Evolutionary conservation across 2,888 invertebrate genomes (phyloP).

Genomic region (Apamea anceps): DNA sequence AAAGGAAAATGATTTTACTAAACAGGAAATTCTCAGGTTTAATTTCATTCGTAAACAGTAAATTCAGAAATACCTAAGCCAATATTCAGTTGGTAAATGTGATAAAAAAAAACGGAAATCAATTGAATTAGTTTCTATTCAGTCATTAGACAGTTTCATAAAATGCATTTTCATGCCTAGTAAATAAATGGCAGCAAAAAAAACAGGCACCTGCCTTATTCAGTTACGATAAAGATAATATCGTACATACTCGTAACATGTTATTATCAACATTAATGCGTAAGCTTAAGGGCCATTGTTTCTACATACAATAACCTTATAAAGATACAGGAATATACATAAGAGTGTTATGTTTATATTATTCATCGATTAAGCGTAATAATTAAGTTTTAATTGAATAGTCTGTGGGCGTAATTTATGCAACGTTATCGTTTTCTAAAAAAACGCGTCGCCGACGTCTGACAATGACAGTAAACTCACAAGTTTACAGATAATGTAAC

Average conservation of each 20-base stretch:
- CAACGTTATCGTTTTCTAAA: slow-evolving; percentile 31
- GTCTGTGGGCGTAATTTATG: slow-evolving; percentile 40
- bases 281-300: slow-evolving; percentile 23
- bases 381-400: slow-evolving; percentile 50
- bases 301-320: slow-evolving; percentile 16
- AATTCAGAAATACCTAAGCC: not conserved
- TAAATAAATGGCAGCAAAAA: slow-evolving; percentile 23
- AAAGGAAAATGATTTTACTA: slow-evolving; percentile 32
- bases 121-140: not conserved
- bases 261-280: slow-evolving; percentile 4
- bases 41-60: not conserved
- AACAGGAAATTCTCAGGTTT: not conserved
- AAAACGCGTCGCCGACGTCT: slow-evolving; percentile 17
- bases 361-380: slow-evolving; percentile 32
- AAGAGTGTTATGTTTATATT: slow-evolving; percentile 29
- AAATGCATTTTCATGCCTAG: not conserved
- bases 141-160: not conserved
- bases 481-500: slow-evolving; percentile 59
- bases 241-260: not conserved
- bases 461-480: slow-evolving; percentile 48
- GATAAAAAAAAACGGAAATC: not conserved
- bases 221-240: slow-evolving; percentile 13
- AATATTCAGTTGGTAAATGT: not conserved
- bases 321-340: slow-evolving; percentile 15
- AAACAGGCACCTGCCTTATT: slow-evolving; percentile 26